phyloP scores from a whole-genome alignment of 2,113 vertebrate genomes.

The Crotalus viridis region DNA sequence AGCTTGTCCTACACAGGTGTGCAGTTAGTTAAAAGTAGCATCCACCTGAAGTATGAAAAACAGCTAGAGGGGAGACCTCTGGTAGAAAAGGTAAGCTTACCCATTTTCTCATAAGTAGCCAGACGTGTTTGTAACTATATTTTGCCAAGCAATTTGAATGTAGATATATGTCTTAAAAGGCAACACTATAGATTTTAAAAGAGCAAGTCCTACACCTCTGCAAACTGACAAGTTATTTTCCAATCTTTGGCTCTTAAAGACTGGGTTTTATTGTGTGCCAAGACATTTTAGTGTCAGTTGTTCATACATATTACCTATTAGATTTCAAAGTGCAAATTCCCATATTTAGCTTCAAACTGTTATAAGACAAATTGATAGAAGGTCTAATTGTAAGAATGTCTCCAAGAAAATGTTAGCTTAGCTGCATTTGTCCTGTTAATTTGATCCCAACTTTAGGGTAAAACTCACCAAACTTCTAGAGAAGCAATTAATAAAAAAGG shows the following conservation, averaged over 20 bases:
- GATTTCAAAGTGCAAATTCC: not conserved
- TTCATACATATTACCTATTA: not conserved
- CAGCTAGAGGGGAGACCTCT: not conserved
- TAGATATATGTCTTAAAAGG: not conserved
- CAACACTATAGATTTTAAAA: not conserved
- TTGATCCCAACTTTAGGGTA: not conserved
- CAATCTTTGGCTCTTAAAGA: not conserved
- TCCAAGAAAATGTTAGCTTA: not conserved
- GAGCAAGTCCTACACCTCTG: not conserved
- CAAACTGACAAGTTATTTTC: not conserved
- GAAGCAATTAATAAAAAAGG: not conserved
- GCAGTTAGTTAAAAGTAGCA: not conserved
- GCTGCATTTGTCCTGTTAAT: not conserved
- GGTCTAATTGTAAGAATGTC: not conserved
- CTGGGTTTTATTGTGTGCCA: not conserved
- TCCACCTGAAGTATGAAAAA: not conserved
- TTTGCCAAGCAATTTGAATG: not conserved
- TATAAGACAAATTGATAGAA: not conserved
- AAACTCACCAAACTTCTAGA: not conserved
- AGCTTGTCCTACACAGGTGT: conserved; percentile 8
- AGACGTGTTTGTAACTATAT: not conserved
- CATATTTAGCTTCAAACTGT: not conserved
- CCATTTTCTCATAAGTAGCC: not conserved
- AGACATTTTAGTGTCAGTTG: not conserved
- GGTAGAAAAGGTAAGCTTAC: not conserved